Percentiles rank a stretch among this genome's conserved stretches.
These are phyloP conservation scores for Micromesistius poutassou DNA, from an alignment of 2,797 vertebrate species.

Conservation along the genomic window DNA sequence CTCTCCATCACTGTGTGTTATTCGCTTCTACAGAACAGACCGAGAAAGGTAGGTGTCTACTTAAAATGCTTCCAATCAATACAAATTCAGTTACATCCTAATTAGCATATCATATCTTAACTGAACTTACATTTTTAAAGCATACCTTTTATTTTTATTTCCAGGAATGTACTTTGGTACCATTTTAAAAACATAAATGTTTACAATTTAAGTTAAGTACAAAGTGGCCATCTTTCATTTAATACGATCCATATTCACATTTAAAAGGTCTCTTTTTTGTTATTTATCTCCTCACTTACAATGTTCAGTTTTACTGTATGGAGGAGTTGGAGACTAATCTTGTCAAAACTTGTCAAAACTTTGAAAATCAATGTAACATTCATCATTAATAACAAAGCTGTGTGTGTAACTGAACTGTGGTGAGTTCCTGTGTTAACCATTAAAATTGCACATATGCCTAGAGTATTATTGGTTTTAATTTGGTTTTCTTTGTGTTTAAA, in stretches of 20 bases:
- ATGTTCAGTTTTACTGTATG: neutral
- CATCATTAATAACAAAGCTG: neutral
- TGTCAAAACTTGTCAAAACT: neutral
- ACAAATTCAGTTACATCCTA: neutral
- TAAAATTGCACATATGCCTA: no score
- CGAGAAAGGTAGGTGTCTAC: conserved; percentile 60
- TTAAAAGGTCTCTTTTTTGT: neutral
- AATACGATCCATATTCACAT: no score
- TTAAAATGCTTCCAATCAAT: neutral
- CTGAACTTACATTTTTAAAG: neutral
- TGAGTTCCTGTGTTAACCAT: neutral
- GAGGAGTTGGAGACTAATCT: neutral
- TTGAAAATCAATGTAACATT: neutral
- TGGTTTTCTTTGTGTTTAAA: neutral
- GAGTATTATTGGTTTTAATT: neutral
- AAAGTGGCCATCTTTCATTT: neutral
- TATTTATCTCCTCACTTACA: neutral
- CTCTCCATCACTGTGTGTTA: conserved; percentile 42
- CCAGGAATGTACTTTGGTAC: neutral
- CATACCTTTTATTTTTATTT: neutral
- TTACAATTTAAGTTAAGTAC: neutral
- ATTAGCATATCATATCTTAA: neutral
- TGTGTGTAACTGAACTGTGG: neutral
- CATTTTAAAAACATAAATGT: neutral
- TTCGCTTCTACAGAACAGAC: conserved; percentile 39